Evolutionary conservation across 2,797 vertebrate species (phyloP).

Genomic region (Hydrolagus colliei): DNA sequence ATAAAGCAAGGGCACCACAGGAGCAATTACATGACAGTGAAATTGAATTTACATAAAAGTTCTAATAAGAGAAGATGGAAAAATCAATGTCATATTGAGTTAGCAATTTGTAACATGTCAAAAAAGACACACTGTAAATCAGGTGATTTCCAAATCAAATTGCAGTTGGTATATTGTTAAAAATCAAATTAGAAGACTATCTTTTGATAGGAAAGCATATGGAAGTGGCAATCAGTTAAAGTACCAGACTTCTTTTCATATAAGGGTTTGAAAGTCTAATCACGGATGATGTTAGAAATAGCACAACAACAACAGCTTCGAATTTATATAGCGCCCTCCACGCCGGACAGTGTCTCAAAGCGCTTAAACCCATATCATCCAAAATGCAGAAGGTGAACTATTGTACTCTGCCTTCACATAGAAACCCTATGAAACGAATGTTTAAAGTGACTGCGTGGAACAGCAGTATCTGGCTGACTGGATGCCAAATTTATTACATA

Average conservation of each 20-base stretch:
- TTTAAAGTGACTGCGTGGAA: too few relatives aligned
- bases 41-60: slow-evolving; percentile 27
- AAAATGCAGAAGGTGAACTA: neutral
- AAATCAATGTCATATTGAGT: slow-evolving; percentile 30
- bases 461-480: neutral
- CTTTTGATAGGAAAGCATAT: slow-evolving; percentile 2
- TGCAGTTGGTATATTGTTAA: slow-evolving; percentile 5
- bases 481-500: too few relatives aligned
- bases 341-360: too few relatives aligned
- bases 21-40: slow-evolving; percentile 20
- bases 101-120: slow-evolving; percentile 18
- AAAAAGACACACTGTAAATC: neutral
- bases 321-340: too few relatives aligned
- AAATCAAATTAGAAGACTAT: neutral
- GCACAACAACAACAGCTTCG: neutral
- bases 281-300: slow-evolving; percentile 5
- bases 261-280: slow-evolving; percentile 17
- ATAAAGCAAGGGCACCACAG: neutral
- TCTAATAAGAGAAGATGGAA: slow-evolving; percentile 30
- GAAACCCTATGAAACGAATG: neutral
- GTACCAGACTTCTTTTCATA: neutral
- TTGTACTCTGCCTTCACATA: slow-evolving; percentile 10
- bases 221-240: neutral
- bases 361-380: neutral
- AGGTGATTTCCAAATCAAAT: slow-evolving; percentile 16